phyloP scores from a whole-genome alignment of 2,113 vertebrate genomes.

The Irena cyanogastra region DNA sequence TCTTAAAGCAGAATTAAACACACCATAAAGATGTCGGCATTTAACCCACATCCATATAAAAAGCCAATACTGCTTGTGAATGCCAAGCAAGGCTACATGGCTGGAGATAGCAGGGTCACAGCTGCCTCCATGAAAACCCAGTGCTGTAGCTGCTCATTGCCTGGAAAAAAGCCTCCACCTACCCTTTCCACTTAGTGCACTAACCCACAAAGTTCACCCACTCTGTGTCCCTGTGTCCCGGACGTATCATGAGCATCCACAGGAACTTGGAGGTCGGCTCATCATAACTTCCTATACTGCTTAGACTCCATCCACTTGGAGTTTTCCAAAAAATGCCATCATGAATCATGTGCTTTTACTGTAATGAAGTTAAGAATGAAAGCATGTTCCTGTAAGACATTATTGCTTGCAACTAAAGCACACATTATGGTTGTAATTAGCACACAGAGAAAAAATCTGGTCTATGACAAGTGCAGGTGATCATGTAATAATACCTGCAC shows the following conservation, averaged over 20 bases:
- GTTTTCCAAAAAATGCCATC: background rate
- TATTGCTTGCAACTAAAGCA: background rate
- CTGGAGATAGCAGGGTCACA: background rate
- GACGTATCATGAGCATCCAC: background rate
- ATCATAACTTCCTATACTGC: background rate
- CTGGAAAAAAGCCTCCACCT: background rate
- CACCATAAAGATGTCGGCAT: background rate
- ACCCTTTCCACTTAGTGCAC: background rate
- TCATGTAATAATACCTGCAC: background rate
- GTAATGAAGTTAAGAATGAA: background rate
- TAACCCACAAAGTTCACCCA: background rate
- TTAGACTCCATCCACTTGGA: background rate
- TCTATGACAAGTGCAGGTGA: background rate
- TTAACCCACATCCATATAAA: background rate
- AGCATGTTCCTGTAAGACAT: background rate
- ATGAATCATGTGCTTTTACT: background rate
- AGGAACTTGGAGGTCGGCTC: background rate
- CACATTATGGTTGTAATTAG: background rate
- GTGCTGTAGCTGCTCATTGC: background rate
- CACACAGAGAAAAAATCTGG: background rate
- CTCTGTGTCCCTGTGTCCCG: background rate
- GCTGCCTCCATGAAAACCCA: background rate
- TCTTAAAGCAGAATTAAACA: background rate
- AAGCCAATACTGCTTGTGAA: background rate
- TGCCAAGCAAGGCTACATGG: background rate